phyloP scores from a whole-genome alignment of 2,797 vertebrate species.

The Hephaestus fuliginosus region DNA sequence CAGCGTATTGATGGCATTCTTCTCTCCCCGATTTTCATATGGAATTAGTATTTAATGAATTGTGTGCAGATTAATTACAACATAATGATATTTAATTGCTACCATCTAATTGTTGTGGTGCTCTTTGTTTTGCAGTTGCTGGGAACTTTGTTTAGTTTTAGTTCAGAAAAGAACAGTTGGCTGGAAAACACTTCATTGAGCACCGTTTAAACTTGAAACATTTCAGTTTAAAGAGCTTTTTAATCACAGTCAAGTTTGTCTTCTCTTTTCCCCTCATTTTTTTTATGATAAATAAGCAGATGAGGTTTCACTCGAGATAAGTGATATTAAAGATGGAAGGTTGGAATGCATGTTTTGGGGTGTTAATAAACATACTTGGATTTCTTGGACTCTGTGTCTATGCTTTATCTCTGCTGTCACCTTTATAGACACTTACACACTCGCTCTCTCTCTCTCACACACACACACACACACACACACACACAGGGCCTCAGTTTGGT shows the following conservation, averaged over 20 bases:
- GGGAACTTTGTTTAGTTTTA: slow-evolving; percentile 75
- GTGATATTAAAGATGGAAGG: slow-evolving; percentile 28
- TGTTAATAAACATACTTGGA: slow-evolving; percentile 23
- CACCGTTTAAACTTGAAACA: slow-evolving; percentile 49
- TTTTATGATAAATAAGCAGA: slow-evolving; percentile 11
- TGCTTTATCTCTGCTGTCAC: slow-evolving; percentile 29
- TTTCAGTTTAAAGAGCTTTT: slow-evolving; percentile 55
- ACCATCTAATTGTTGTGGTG: slow-evolving; percentile 77
- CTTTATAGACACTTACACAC: neutral
- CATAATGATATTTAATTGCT: slow-evolving; percentile 84
- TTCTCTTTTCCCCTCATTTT: neutral
- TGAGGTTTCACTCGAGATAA: slow-evolving; percentile 29
- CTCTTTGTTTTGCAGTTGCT: slow-evolving; percentile 70
- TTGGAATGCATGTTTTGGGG: slow-evolving; percentile 13
- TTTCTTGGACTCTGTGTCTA: slow-evolving; percentile 10
- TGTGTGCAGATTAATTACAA: slow-evolving; percentile 81
- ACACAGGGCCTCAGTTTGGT: slow-evolving; percentile 47
- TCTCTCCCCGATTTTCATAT: slow-evolving; percentile 76
- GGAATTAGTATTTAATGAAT: slow-evolving; percentile 83
- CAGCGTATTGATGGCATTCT: slow-evolving; percentile 73
- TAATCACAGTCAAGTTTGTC: slow-evolving; percentile 53
- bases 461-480: slow-evolving; percentile 13
- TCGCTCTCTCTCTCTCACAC: neutral
- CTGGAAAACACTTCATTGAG: slow-evolving; percentile 64
- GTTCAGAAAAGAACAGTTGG: slow-evolving; percentile 75